phyloP scores from a whole-genome alignment of 2,797 vertebrate species.

The Gobio occitaniae region DNA sequence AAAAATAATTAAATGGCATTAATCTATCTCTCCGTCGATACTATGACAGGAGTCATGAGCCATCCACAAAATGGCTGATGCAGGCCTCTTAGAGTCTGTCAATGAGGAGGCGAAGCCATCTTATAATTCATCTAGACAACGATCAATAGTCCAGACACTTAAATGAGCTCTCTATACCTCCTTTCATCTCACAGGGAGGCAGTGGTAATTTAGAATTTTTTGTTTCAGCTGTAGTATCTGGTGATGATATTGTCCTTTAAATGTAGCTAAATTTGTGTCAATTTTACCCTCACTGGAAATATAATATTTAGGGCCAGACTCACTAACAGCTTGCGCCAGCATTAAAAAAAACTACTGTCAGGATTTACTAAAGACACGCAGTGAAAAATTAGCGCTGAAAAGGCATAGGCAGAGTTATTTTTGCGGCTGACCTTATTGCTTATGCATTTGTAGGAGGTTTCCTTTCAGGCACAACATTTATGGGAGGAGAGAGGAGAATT shows the following conservation, averaged over 20 bases:
- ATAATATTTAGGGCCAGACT: too few relatives aligned
- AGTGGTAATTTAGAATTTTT: neutral
- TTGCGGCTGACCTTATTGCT: too few relatives aligned
- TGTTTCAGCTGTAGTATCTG: neutral
- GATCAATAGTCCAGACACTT: conserved; percentile 41
- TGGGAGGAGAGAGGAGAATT: neutral
- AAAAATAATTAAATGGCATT: conserved; percentile 24
- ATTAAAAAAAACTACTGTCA: too few relatives aligned
- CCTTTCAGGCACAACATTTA: too few relatives aligned
- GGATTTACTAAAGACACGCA: too few relatives aligned
- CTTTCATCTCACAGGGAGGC: neutral
- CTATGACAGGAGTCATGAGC: conserved; percentile 34
- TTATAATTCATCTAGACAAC: conserved; percentile 27
- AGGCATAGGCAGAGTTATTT: too few relatives aligned
- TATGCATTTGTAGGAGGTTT: too few relatives aligned
- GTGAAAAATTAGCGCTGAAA: too few relatives aligned
- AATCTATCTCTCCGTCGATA: conserved; percentile 30
- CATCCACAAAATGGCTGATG: conserved; percentile 39
- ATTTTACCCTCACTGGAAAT: neutral
- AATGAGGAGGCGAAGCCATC: conserved; percentile 19
- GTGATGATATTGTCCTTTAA: neutral
- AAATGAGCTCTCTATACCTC: conserved; percentile 19
- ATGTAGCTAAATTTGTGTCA: neutral
- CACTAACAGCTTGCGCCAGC: too few relatives aligned
- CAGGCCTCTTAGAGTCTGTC: conserved; percentile 19